These are phyloP conservation scores for Adelges cooleyi DNA, from an alignment of 1,140 invertebrate species.

Conservation along the genomic window DNA sequence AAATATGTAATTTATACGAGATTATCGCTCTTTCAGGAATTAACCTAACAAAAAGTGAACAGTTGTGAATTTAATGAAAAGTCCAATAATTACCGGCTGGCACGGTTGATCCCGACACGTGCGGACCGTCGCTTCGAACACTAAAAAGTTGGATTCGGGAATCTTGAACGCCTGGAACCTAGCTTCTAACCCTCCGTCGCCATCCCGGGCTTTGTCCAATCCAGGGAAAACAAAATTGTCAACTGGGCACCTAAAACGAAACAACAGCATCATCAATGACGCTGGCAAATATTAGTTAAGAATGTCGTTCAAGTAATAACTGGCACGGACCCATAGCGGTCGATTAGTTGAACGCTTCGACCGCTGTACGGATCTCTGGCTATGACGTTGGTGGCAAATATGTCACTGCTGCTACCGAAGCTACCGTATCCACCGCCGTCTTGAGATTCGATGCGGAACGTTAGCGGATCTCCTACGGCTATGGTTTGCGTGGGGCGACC, in stretches of 20 bases:
- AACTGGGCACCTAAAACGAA: conserved; percentile 61
- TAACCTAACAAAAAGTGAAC: neutral
- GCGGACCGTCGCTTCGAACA: conserved; percentile 82
- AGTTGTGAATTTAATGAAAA: too few species aligned
- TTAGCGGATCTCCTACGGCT: conserved; percentile 83
- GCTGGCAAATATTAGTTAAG: neutral
- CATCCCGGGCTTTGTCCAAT: conserved; percentile 68
- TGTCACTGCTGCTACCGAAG: conserved; percentile 48
- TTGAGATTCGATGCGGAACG: conserved; percentile 76
- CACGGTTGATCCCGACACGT: conserved; percentile 72
- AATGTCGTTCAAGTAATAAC: neutral
- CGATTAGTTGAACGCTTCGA: conserved; percentile 75
- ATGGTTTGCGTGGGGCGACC: conserved; percentile 83
- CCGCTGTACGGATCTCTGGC: conserved; percentile 84
- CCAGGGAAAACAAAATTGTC: conserved; percentile 86
- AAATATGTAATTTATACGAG: neutral
- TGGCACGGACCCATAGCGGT: conserved; percentile 63
- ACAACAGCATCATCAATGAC: neutral
- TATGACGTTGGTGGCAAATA: conserved; percentile 85
- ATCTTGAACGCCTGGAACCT: conserved; percentile 90
- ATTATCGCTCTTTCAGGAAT: neutral
- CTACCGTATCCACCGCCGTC: conserved; percentile 76
- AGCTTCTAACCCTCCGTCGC: conserved; percentile 76
- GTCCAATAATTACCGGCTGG: conserved; percentile 62
- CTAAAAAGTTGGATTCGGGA: conserved; percentile 83